Percentiles rank a stretch among this genome's conserved stretches.
These are phyloP conservation scores for Neoitamus cyanurus DNA, from an alignment of 2,888 invertebrate species.

Conservation along the genomic window DNA sequence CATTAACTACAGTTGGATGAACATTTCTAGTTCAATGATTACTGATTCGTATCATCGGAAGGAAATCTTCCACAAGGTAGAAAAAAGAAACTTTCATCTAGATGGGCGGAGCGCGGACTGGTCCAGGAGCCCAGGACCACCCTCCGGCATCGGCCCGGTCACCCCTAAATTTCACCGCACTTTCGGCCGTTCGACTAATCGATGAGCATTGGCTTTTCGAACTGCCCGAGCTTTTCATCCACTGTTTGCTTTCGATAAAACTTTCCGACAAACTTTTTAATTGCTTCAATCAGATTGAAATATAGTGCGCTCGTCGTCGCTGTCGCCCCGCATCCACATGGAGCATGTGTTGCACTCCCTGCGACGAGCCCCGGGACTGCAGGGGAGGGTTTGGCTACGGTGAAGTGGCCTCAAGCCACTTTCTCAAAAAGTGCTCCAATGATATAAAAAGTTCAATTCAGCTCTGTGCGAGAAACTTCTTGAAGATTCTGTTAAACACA, in stretches of 20 bases:
- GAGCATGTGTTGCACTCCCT: neutral
- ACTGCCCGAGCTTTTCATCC: slow-evolving; percentile 11
- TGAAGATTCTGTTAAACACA: slow-evolving; percentile 1
- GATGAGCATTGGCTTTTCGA: slow-evolving; percentile 14
- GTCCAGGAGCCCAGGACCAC: no score
- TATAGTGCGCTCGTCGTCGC: neutral
- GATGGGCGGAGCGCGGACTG: neutral
- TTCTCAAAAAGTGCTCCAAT: slow-evolving; percentile 1
- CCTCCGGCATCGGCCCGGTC: neutral
- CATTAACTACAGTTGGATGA: slow-evolving; percentile 37
- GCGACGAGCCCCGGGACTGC: neutral
- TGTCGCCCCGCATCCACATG: neutral
- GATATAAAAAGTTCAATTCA: neutral
- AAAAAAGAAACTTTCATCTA: slow-evolving; percentile 7
- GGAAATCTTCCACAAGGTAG: slow-evolving; percentile 34
- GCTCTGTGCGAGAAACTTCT: neutral
- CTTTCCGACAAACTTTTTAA: slow-evolving; percentile 28
- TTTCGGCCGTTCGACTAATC: neutral
- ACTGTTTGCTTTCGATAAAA: slow-evolving; percentile 19
- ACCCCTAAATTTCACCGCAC: neutral
- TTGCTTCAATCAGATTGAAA: slow-evolving; percentile 40
- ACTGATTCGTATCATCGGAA: slow-evolving; percentile 40
- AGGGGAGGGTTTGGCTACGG: neutral
- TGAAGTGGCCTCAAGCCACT: neutral
- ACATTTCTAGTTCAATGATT: slow-evolving; percentile 43